Evolutionary conservation across 2,797 vertebrate species (phyloP), one percentile per base, ranked within the genome.

Genomic region (Gila robusta): DNA sequence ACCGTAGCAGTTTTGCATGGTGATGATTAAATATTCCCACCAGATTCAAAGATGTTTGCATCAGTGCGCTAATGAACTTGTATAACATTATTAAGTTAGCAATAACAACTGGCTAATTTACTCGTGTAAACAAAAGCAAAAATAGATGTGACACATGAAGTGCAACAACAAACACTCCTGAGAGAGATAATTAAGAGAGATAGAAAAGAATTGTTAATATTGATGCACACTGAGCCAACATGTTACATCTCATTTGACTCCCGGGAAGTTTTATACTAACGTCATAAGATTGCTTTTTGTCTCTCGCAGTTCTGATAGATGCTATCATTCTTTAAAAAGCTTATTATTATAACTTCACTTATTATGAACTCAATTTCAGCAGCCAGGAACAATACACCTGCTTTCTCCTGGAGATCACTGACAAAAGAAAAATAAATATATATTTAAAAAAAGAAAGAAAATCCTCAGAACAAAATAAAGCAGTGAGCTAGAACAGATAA

Each of bases 21-120:
- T 94, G 92, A 93, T 95, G 95, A 96, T 96, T 95, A 95, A 96
- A 96, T 96, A 95, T 95, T 95, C 94, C 93, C 92, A 91, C 91
- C 92, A 93, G 94, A 94, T 94, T 91, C 92, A 69, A 86, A 90
- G 79, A 91, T 94, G 94, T 94, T 94, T 95, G 94, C 95, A 93
- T 91, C 94, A 94, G 94, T 91, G 90, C 83, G 90, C 91, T 94
- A 93, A 94, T 96, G 91, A 93, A 95, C 94, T 95, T 92, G 90
- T 93, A 91, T 90, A 93, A 92, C 91, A 91, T 95, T 94, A 95
- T 96, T 95, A 94, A 92, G 93, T 94, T 93, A 95, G 93, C 94
- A 94, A 94, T 93, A 95, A 95, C 94, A 95, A 94, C 93, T 90
- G 88, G 86, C 92, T 92, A 90, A 90, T 94, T 95, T 94, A 87